Conservation (phyloP, 1,140 invertebrate genomes). For the Drosophila pruinosa region DNA sequence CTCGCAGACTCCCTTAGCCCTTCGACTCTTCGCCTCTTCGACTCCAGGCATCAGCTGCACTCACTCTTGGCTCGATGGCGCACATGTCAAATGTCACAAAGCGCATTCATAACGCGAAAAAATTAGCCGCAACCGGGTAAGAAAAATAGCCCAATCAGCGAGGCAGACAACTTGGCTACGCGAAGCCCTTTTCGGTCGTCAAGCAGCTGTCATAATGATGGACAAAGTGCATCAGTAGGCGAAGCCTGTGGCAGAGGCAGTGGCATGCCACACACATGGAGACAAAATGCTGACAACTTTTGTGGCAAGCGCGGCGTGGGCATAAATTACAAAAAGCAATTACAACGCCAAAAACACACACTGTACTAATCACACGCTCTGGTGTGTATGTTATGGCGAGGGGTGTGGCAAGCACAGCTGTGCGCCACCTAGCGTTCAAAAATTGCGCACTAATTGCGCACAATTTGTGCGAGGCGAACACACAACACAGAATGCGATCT, state of each 20-base stretch:
- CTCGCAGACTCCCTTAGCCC: background rate
- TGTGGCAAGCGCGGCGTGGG: slow-evolving; percentile 40
- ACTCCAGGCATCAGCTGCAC: slow-evolving; percentile 48
- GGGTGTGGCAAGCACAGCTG: slow-evolving; percentile 56
- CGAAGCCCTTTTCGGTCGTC: slow-evolving; percentile 60
- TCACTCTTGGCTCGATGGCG: background rate
- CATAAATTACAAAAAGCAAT: slow-evolving; percentile 81
- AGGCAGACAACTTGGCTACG: slow-evolving; percentile 12
- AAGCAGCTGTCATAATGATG: slow-evolving; percentile 79
- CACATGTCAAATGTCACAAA: slow-evolving; percentile 73
- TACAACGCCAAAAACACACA: slow-evolving; percentile 67
- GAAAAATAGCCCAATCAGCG: slow-evolving; percentile 71
- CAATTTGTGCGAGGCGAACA: slow-evolving; percentile 58
- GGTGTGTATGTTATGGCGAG: slow-evolving; percentile 17
- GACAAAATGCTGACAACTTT: slow-evolving; percentile 72
- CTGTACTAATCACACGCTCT: slow-evolving; percentile 62
- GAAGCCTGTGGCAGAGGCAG: background rate
- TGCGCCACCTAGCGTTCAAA: slow-evolving; percentile 72
- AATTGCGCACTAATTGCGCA: slow-evolving; percentile 77
- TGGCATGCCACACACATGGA: slow-evolving; percentile 18
- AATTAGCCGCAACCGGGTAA: slow-evolving; percentile 56
- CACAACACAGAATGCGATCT: background rate
- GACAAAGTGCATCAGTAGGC: slow-evolving; percentile 68
- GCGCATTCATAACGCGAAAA: slow-evolving; percentile 66
- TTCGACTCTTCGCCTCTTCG: no score